Evolutionary conservation across 2,888 invertebrate species (phyloP), one percentile per base, ranked within the genome.

Genomic region (Empis livida): DNA sequence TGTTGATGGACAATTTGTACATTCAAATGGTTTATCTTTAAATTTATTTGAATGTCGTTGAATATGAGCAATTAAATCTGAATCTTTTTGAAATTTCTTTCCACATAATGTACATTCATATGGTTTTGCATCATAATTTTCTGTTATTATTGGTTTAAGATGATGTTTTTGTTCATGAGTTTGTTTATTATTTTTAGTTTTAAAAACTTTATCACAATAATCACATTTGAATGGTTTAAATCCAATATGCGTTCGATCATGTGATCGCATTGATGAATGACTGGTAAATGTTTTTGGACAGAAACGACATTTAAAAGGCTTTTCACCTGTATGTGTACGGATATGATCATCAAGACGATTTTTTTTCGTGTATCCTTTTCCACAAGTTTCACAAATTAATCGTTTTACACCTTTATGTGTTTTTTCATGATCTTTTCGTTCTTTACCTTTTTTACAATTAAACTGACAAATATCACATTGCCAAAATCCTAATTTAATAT

Each of bases 331-430:
- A 14, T 41, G 41, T 14, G 15, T 41, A 17, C 23, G 20, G n/a
- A 41, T 41, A 41, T 41, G 41, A 23, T 41, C 23, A 9, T 13
- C 23, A 9, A 41, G 14, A 23, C 23, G 41, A 27, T 41, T 23
- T 14, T 14, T 41, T n/a, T 14, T 23, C 9, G 41, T 41, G 27
- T 41, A 41, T 3, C 41, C 41, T 27, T 41, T 41, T 2, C 41
- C 41, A 5, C 41, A 41, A 2, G 41, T 41, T 14, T 41, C 41
- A 14, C 41, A 41, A 5, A 41, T 41, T 10, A 41, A 13, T 8
- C 41, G 20, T 41, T 41, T 41, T 14, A 41, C 41, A 27, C 41
- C 41, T 13, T 27, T 41, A 41, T 41, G 41, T 13, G 41, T 41
- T 27, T 41, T 41, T 14, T 41, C 41, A 27, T 41, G 41, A 8